Conservation (phyloP, 1,140 invertebrate species). For the Hylaeus volcanicus region DNA sequence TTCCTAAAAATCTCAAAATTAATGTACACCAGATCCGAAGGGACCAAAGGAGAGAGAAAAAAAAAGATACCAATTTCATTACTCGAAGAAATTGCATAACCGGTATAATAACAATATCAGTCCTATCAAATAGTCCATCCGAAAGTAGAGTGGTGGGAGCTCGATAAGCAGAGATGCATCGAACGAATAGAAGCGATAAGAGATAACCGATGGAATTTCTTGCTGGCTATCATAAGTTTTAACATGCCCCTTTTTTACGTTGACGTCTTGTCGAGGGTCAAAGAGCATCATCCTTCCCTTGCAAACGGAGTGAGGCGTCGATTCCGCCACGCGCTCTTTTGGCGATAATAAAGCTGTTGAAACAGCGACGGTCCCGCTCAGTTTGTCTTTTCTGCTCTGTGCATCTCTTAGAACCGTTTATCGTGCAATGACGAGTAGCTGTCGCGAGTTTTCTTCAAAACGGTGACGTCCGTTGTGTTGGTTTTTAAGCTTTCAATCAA, state of each 20-base stretch:
- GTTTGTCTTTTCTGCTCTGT: constrained; percentile 46
- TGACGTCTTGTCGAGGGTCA: constrained; percentile 26
- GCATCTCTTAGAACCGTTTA: neutral
- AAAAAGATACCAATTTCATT: neutral
- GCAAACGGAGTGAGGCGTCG: constrained; percentile 31
- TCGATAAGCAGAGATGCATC: neutral
- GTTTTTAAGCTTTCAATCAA: neutral
- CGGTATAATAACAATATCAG: neutral
- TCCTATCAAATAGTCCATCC: neutral
- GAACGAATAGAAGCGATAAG: constrained; percentile 26
- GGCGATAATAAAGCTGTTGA: constrained; percentile 69
- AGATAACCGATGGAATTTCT: constrained; percentile 25
- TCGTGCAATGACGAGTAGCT: neutral
- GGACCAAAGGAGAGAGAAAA: neutral
- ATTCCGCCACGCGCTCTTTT: constrained; percentile 40
- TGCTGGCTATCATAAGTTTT: neutral
- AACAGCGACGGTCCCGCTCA: constrained; percentile 64
- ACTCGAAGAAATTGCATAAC: neutral
- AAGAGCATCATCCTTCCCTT: constrained; percentile 47
- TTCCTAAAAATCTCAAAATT: neutral
- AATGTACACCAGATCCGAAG: neutral
- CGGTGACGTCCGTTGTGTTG: neutral
- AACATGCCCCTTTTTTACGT: neutral
- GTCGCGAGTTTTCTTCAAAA: neutral
- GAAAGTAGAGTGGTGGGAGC: neutral